Percentiles rank a stretch among this genome's conserved stretches.
Conservation (phyloP, 2,113 vertebrate species). For the Peromyscus polionotus region DNA sequence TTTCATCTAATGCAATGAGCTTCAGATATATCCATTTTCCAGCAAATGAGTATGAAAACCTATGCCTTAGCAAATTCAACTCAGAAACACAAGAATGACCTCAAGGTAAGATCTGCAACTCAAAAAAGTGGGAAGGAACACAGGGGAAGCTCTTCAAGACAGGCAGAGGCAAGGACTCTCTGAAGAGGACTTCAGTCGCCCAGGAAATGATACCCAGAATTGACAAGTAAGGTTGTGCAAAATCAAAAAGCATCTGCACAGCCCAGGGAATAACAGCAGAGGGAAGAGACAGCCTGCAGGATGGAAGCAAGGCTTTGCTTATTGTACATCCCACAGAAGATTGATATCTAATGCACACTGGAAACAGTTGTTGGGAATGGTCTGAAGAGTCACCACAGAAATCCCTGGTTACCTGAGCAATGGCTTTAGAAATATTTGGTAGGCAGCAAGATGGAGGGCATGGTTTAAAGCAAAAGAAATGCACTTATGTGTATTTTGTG, state of each 20-base stretch:
- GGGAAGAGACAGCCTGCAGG: too few species aligned
- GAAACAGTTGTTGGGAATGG: not conserved
- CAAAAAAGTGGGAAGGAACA: not conserved
- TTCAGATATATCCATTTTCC: not conserved
- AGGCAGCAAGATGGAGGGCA: too few species aligned
- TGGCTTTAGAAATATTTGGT: not conserved
- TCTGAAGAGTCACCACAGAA: not conserved
- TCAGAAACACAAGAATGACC: not conserved
- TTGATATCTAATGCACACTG: not conserved
- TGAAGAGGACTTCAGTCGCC: not conserved
- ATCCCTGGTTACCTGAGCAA: rapidly evolving
- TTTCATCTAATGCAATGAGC: not conserved
- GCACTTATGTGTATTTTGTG: not conserved
- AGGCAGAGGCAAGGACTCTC: not conserved
- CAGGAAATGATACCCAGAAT: not conserved
- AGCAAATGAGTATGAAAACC: not conserved
- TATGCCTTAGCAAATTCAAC: not conserved
- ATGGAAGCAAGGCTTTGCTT: not conserved
- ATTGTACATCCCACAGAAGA: not conserved
- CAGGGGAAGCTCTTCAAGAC: not conserved
- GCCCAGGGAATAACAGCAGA: not conserved
- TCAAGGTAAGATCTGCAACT: not conserved
- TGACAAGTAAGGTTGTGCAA: not conserved
- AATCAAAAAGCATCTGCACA: not conserved
- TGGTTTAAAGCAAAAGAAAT: not conserved